Percentiles rank a stretch among this genome's conserved stretches.
These are phyloP conservation scores for Melinopterus prodromus DNA, from an alignment of 2,888 invertebrate genomes.

Conservation along the genomic window DNA sequence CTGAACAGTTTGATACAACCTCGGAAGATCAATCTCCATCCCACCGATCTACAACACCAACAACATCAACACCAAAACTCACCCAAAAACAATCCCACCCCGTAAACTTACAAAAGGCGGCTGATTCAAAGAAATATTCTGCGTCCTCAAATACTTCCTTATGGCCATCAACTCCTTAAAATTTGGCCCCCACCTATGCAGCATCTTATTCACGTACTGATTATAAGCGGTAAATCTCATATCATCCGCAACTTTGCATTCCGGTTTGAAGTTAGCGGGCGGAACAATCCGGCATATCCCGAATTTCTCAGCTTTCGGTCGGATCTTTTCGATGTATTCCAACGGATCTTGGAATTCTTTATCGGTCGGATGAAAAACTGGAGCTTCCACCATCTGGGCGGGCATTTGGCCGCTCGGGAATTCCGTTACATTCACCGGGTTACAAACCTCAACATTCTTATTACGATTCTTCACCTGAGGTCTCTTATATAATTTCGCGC, in stretches of 20 bases:
- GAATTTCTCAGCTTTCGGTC: conserved; percentile 77
- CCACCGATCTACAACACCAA: conserved; percentile 76
- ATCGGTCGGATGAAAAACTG: conserved; percentile 80
- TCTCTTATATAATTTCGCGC: conserved; percentile 56
- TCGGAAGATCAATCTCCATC: conserved; percentile 88
- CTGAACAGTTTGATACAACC: conserved; percentile 86
- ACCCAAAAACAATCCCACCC: conserved; percentile 8
- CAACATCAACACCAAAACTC: background rate
- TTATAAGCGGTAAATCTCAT: conserved; percentile 88
- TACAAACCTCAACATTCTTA: conserved; percentile 48
- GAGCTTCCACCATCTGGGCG: conserved; percentile 75
- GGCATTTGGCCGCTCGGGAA: conserved; percentile 51
- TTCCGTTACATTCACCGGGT: conserved; percentile 51
- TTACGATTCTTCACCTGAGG: conserved; percentile 50
- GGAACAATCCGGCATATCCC: conserved; percentile 91
- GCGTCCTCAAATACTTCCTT: conserved; percentile 79
- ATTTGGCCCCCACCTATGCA: conserved; percentile 89
- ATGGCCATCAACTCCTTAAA: conserved; percentile 87
- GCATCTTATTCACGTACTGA: conserved; percentile 89
- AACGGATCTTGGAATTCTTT: conserved; percentile 89
- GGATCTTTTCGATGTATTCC: conserved; percentile 82
- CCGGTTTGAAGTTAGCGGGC: conserved; percentile 79
- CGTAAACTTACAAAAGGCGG: conserved; percentile 75
- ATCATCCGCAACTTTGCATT: conserved; percentile 84
- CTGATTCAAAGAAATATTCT: conserved; percentile 76